Conservation (phyloP, 2,113 vertebrate species). For the Pteronura brasiliensis region DNA sequence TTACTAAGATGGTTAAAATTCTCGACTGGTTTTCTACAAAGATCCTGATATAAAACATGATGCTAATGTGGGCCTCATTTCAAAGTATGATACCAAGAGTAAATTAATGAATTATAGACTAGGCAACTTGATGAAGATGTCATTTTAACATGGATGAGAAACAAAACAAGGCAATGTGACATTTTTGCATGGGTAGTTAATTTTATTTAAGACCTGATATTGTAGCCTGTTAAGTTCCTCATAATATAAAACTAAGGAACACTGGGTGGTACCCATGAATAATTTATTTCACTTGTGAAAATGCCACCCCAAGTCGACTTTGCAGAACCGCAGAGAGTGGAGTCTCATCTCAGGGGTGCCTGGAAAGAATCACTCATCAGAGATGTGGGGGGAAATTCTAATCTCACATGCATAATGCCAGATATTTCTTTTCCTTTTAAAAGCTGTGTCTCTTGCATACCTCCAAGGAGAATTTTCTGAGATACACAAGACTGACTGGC, state of each 20-base stretch:
- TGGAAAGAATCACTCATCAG: constrained; percentile 48
- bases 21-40: constrained; percentile 1
- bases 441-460: background rate
- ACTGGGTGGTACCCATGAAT: constrained; percentile 60
- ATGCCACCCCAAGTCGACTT: background rate
- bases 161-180: constrained; percentile 42
- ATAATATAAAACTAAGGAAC: constrained; percentile 46
- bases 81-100: constrained; percentile 48
- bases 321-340: background rate
- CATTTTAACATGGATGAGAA: constrained; percentile 59
- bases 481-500: background rate
- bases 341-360: constrained; percentile 41
- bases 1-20: constrained; percentile 60
- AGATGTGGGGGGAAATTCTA: background rate
- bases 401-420: background rate
- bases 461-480: constrained; percentile 21
- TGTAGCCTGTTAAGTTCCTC: constrained; percentile 58
- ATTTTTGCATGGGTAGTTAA: constrained; percentile 64
- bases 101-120: constrained; percentile 61
- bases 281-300: constrained; percentile 81
- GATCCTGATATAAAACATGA: background rate
- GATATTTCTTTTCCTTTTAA: constrained; percentile 31
- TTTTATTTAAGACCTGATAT: constrained; percentile 77
- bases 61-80: constrained; percentile 45
- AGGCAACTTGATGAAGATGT: constrained; percentile 53